Conservation (phyloP, 2,797 vertebrate genomes). For the Threskiornis aethiopicus region DNA sequence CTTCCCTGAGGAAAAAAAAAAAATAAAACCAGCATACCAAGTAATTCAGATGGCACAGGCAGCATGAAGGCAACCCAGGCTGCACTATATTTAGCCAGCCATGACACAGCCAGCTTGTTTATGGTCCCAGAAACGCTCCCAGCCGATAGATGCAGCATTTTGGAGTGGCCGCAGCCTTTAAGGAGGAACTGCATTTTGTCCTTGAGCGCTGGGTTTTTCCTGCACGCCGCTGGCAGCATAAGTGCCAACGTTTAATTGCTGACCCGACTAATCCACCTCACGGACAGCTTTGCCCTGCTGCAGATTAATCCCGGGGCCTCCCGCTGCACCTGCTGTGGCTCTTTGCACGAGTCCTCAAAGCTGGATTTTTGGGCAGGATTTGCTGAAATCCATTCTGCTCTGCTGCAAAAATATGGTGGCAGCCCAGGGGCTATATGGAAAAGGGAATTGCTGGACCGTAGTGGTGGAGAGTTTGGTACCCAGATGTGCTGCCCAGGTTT, state of each 20-base stretch:
- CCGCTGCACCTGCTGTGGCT: not conserved
- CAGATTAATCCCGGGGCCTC: slow-evolving; percentile 18
- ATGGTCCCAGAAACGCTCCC: not conserved
- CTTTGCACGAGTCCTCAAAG: not conserved
- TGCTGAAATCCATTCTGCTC: not conserved
- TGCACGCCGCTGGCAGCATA: not conserved
- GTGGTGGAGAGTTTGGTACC: not conserved
- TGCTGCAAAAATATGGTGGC: not conserved
- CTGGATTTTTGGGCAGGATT: not conserved
- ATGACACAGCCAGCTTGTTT: not conserved
- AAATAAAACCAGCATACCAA: not conserved
- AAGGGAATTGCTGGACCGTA: accelerated
- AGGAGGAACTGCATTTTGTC: slow-evolving; percentile 7
- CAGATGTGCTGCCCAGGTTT: accelerated
- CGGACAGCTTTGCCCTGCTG: not conserved
- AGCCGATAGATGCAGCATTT: not conserved
- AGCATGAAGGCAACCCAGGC: not conserved
- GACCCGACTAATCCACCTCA: not conserved
- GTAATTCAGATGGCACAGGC: not conserved
- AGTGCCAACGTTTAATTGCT: not conserved
- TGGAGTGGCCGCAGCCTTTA: not conserved
- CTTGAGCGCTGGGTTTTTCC: slow-evolving; percentile 17
- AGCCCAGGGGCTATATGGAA: accelerated
- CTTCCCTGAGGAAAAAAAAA: not conserved
- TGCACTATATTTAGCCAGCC: slow-evolving; percentile 62